Base-by-base conservation (phyloP, 2,113 vertebrate genomes). In the Alouatta palliata region DNA sequence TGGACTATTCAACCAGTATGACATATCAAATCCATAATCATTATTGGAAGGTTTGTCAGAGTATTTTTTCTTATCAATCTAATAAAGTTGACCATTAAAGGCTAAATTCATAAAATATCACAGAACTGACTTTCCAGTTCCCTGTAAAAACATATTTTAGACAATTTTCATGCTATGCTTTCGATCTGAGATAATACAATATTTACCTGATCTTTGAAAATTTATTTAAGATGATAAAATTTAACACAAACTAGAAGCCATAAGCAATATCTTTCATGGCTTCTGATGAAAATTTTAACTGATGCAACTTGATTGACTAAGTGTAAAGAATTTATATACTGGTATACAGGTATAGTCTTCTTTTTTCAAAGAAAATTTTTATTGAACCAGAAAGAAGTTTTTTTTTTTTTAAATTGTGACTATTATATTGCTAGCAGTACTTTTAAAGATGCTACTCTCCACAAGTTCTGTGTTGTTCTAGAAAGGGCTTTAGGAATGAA, bases 11-110 rank as follows among this genome's bases (percentile, higher is more conserved):
- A 90, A 84, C 91, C 87, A 95, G 92, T 86, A 97, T 12, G 84
- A 75, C 76, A 87, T 92, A 95, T 96, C 90, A 94, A 96, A 96
- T 91, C 85, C 82, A 94, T 96, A 96, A 96, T 96, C 90, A 71
- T 54, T 95, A 37, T 87, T 47, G 87, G 43, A 71, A 56, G 75
- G 43, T 20, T 21, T 81, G 43, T 95, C 87, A 94, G 47, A 95
- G 12, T 61, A 27, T 27, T 68, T 93, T 27, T 1, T 11, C 12
- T 54, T 47, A 76, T 92, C 75, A 77, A 5, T 85, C 37, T 81
- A 96, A 76, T 92, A 84, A 87, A 95, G 35, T 77, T 96, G 37
- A 90, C 70, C n/a, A 47, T 77, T 64, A 98, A 82, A 70, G 43
- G 23, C 9, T 61, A 82, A 94, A 92, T 94, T 92, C 40, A 92